Percentiles rank a stretch among this genome's conserved stretches.
Evolutionary conservation across 1,140 invertebrate genomes (phyloP).

Genomic region (Lepidurus couesii): DNA sequence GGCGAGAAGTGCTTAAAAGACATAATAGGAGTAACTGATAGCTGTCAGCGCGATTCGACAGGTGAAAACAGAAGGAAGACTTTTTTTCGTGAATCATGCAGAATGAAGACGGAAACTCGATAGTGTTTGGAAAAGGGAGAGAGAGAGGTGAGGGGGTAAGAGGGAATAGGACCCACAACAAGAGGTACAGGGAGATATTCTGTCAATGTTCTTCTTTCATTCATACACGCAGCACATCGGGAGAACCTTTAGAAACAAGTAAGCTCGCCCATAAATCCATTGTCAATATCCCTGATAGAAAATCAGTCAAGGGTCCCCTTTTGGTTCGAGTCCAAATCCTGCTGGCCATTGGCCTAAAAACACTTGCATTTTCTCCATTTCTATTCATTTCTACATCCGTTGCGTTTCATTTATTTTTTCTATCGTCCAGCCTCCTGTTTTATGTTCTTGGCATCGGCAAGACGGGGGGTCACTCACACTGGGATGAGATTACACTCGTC

Average conservation of each 20-base stretch:
- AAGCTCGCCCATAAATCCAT: constrained; percentile 10
- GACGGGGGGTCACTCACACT: not conserved
- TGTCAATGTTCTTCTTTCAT: not conserved
- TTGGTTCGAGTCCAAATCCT: constrained; percentile 18
- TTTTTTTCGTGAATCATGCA: constrained; percentile 16
- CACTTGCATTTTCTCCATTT: not conserved
- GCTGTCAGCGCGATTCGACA: not conserved
- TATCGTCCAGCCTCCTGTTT: not conserved
- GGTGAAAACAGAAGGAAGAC: constrained; percentile 10
- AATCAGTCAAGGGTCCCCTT: constrained; percentile 11
- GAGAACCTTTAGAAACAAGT: not conserved
- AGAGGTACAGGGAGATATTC: not conserved
- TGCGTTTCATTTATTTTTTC: not conserved
- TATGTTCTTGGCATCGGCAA: not conserved
- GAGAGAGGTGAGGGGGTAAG: not conserved
- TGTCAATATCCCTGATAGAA: constrained; percentile 4
- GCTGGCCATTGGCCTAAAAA: not conserved
- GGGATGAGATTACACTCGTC: constrained; percentile 10
- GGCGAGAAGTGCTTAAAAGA: constrained; percentile 3
- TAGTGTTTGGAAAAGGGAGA: not conserved
- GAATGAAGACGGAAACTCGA: not conserved
- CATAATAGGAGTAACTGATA: not conserved
- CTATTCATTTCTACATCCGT: not conserved
- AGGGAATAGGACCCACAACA: not conserved
- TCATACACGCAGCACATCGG: not conserved